A percentile compares a stretch with the other conserved stretches of the same genome.
Conservation (phyloP, 2,888 invertebrate species). For the Cheilosia vernalis region DNA sequence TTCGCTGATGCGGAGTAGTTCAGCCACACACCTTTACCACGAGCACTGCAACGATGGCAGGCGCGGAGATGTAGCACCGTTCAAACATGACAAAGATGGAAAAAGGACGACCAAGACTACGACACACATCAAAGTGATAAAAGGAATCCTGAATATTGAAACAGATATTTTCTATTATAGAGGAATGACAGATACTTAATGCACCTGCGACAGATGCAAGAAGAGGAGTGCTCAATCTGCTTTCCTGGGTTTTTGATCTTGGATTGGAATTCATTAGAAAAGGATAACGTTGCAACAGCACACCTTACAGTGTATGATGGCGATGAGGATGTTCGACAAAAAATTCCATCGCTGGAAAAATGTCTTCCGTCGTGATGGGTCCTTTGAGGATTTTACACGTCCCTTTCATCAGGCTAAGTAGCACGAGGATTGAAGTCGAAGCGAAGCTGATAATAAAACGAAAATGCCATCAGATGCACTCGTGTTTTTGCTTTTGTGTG, state of each 20-base stretch:
- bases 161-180: slow-evolving; percentile 69
- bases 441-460: slow-evolving; percentile 14
- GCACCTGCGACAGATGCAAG: slow-evolving; percentile 68
- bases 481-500: not conserved
- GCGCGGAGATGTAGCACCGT: not conserved
- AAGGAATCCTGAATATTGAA: slow-evolving; percentile 61
- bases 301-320: not conserved
- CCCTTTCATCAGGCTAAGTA: slow-evolving; percentile 44
- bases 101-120: not conserved
- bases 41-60: not conserved
- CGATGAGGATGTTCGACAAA: not conserved
- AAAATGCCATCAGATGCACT: slow-evolving; percentile 28
- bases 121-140: slow-evolving; percentile 54
- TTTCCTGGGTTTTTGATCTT: slow-evolving; percentile 18
- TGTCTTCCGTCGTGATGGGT: slow-evolving; percentile 2
- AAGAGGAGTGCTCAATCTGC: slow-evolving; percentile 46
- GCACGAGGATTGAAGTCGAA: not conserved
- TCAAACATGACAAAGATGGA: slow-evolving; percentile 1
- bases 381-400: slow-evolving; percentile 37
- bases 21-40: not conserved
- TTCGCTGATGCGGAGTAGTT: slow-evolving; percentile 17
- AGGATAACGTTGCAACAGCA: slow-evolving; percentile 26
- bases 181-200: slow-evolving; percentile 41
- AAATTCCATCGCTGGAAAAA: slow-evolving; percentile 17
- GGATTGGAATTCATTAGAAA: slow-evolving; percentile 51